These are phyloP conservation scores for Colinus virginianus DNA, from an alignment of 2,113 vertebrate genomes.

Conservation along the genomic window DNA sequence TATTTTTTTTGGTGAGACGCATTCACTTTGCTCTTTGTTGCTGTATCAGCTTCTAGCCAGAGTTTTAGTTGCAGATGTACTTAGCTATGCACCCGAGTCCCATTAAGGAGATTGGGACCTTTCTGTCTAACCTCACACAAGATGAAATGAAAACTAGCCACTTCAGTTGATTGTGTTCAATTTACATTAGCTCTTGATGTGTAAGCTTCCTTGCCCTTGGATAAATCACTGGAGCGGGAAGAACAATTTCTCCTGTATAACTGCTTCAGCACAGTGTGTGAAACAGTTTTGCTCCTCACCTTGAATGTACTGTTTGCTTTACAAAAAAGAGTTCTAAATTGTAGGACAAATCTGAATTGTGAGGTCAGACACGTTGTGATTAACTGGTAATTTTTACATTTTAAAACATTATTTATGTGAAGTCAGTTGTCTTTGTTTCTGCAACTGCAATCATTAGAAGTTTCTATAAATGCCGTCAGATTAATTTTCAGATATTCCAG, in stretches of 20 bases:
- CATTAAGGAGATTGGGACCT: slow-evolving; percentile 8
- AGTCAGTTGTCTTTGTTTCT: background rate
- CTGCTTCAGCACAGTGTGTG: background rate
- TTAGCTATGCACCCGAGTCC: background rate
- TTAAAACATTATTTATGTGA: background rate
- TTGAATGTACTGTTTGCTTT: background rate
- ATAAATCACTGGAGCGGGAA: background rate
- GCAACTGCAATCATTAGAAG: fast-evolving
- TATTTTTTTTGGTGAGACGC: background rate
- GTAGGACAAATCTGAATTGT: background rate
- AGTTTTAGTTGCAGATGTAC: background rate
- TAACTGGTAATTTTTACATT: background rate
- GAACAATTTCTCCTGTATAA: background rate
- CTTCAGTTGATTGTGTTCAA: background rate
- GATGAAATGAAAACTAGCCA: background rate
- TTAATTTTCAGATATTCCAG: background rate
- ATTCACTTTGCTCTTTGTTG: background rate
- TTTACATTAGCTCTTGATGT: background rate
- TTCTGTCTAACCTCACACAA: background rate
- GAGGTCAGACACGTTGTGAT: background rate
- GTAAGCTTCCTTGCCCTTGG: background rate
- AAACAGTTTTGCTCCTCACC: background rate
- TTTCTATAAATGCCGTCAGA: background rate
- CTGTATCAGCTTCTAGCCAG: background rate
- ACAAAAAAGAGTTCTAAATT: background rate